Evolutionary conservation across 2,113 vertebrate genomes (phyloP).

Genomic region (Eptesicus fuscus): DNA sequence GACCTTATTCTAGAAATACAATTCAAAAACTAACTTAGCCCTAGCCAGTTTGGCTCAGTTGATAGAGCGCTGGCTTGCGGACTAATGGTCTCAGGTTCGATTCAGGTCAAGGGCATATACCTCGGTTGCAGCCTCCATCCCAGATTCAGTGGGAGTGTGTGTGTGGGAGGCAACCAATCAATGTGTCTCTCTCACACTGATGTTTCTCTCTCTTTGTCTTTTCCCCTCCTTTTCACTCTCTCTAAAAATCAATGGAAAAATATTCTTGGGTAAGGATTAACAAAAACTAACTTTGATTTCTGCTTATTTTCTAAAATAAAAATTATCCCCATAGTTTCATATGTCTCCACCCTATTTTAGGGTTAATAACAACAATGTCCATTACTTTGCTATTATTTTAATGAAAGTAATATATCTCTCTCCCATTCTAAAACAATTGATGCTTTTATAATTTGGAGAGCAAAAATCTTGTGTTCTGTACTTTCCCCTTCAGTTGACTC

Average conservation of each 20-base stretch:
- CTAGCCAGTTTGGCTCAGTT: too few species aligned
- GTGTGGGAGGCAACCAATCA: too few species aligned
- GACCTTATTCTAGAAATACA: slow-evolving; percentile 15
- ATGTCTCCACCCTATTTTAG: neutral
- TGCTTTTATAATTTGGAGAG: neutral
- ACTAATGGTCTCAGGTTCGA: too few species aligned
- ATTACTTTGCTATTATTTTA: neutral
- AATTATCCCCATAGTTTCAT: neutral
- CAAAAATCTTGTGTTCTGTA: neutral
- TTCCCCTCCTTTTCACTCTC: neutral
- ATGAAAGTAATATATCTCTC: neutral
- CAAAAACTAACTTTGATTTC: slow-evolving; percentile 20
- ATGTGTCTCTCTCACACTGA: neutral
- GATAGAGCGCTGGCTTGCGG: too few species aligned
- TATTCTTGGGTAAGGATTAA: too few species aligned
- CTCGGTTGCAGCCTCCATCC: too few species aligned
- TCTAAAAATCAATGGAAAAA: neutral
- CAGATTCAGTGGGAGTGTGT: too few species aligned
- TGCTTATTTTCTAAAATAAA: slow-evolving; percentile 16
- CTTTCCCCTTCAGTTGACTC: neutral
- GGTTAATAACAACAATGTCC: neutral
- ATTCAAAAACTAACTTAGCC: neutral
- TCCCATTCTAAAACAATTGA: neutral
- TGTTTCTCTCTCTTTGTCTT: neutral
- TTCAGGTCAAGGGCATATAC: too few species aligned